Conservation (phyloP, 2,113 vertebrate genomes). For the Laticauda colubrina region DNA sequence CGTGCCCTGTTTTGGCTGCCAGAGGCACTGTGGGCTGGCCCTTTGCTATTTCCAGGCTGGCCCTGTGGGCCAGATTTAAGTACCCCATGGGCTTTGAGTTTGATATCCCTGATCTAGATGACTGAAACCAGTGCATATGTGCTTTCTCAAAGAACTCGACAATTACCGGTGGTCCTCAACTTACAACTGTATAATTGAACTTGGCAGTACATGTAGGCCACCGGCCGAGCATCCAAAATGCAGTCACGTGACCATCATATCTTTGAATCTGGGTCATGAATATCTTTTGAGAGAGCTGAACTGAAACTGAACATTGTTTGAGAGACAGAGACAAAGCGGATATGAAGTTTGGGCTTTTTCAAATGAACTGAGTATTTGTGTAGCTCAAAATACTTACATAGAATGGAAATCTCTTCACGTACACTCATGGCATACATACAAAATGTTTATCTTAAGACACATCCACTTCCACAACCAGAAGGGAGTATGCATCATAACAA, state of each 20-base stretch:
- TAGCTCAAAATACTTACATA: not conserved
- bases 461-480: not conserved
- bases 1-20: too few species aligned
- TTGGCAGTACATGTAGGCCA: not conserved
- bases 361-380: not conserved
- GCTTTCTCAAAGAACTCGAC: not conserved
- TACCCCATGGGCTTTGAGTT: too few species aligned
- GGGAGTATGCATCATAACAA: not conserved
- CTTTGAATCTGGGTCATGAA: not conserved
- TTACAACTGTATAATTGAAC: not conserved
- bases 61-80: too few species aligned
- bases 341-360: not conserved
- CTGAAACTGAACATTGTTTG: not conserved
- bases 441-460: not conserved
- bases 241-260: not conserved
- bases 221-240: not conserved
- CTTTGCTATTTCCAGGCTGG: too few species aligned
- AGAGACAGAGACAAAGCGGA: not conserved
- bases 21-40: too few species aligned
- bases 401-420: not conserved
- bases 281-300: not conserved
- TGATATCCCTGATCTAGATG: not conserved
- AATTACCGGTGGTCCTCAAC: not conserved
- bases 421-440: not conserved
- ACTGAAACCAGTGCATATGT: not conserved